Evolutionary conservation across 2,888 invertebrate genomes (phyloP), one percentile per base, ranked within the genome.

Genomic region (Chymomyza caudatula): DNA sequence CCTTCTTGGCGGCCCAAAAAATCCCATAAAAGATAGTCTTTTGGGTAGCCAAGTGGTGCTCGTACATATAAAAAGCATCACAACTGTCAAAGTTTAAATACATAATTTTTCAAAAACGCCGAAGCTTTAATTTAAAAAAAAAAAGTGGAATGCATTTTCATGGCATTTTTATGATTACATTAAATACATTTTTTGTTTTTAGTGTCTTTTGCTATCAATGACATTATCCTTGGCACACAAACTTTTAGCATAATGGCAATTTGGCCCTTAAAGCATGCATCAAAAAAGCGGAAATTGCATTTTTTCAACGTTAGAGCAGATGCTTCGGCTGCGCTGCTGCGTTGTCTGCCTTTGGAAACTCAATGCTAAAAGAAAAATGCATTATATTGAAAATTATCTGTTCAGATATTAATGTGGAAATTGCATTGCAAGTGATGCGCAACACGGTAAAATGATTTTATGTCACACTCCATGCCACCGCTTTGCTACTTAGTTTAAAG

Each of bases 371-470:
- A 47, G 44, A 20, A 51, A 20, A 51, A 20, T 20, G 8, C 20
- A 51, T 57, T 44, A 76, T 81, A 78, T 81, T 78, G 78, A 81
- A 78, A 76, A 81, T 81, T 81, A 76, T 74, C 72, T 74, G 51
- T 69, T 71, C 66, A 63, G 72, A 76, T 76, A 82, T 79, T 77
- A 78, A 78, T 74, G 78, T 68, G 65, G 68, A 71, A 75, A 78
- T 75, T 74, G 78, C 76, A 71, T 71, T 78, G 60, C 70, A 74
- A 70, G 74, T 63, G 70, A 69, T 57, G 63, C 68, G 63, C 73
- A 67, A 56, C 64, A 65, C 20, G 54, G 44, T 47, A 17, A 17
- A 47, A 47, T 17, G n/a, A 20, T 2, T 51, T 51, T 22, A 17
- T 17, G 17, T 17, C 3, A 25, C 25, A 25, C 25, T 25, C 25